Conservation (phyloP, 1,140 invertebrate genomes). For the Copidosoma floridanum region DNA sequence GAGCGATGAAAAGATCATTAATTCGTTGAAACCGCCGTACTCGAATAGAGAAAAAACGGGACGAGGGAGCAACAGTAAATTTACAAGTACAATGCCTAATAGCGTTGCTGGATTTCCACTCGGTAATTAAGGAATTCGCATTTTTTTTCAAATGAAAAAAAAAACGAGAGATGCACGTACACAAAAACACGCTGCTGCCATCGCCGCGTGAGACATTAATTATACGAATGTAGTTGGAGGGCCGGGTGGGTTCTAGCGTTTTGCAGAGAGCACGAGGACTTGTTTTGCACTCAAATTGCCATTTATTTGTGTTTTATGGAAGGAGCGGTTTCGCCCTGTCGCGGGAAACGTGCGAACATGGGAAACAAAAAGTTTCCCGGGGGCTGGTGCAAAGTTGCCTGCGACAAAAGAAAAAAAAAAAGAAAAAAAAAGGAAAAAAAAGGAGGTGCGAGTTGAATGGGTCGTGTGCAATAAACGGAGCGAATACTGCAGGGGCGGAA, state of each 20-base stretch:
- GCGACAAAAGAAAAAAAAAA: neutral
- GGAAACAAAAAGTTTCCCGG: neutral
- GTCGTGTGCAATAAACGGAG: neutral
- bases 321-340: too few relatives aligned
- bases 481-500: neutral
- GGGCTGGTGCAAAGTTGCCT: neutral
- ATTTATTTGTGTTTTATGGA: conserved; percentile 15
- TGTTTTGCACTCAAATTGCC: conserved; percentile 22
- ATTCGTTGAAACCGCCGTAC: conserved; percentile 1
- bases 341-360: neutral
- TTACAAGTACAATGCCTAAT: conserved; percentile 11
- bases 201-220: conserved; percentile 5
- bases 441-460: neutral
- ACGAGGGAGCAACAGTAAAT: conserved; percentile 6
- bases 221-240: neutral
- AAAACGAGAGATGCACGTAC: too few relatives aligned
- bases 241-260: too few relatives aligned
- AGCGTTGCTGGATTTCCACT: neutral
- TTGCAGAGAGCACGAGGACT: too few relatives aligned
- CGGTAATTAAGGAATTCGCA: conserved; percentile 24
- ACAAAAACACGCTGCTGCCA: too few relatives aligned
- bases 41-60: neutral
- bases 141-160: too few relatives aligned
- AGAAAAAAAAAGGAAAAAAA: too few relatives aligned
- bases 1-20: neutral